These are phyloP conservation scores for Mesodorylaimus sp. DNA, from an alignment of 2,888 invertebrate genomes.

Conservation along the genomic window DNA sequence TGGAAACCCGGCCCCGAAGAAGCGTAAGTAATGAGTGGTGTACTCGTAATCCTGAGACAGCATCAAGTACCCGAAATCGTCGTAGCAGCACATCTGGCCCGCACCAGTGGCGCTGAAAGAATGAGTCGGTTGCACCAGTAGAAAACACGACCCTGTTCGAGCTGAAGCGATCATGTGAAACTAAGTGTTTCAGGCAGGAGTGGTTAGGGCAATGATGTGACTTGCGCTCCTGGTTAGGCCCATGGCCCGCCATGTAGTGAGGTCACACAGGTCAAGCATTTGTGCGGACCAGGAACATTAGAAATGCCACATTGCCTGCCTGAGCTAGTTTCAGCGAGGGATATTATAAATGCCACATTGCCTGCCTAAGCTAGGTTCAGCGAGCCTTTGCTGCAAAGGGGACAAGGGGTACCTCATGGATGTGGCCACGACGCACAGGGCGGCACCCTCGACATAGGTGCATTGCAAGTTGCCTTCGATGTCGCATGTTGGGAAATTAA, in stretches of 20 bases:
- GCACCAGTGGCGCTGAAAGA: constrained; percentile 14
- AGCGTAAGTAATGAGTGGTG: constrained; percentile 36
- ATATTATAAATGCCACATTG: no score
- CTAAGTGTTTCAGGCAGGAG: no score
- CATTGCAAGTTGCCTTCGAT: constrained; percentile 63
- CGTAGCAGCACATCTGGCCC: constrained; percentile 88
- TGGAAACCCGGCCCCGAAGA: constrained; percentile 70
- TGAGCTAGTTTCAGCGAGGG: no score
- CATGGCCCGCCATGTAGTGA: no score
- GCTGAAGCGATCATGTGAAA: background rate
- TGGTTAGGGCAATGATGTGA: no score
- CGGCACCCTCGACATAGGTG: constrained; percentile 62
- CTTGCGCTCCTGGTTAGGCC: no score
- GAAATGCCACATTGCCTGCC: no score
- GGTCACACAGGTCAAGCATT: no score
- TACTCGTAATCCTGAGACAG: constrained; percentile 84
- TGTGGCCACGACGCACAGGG: constrained; percentile 74
- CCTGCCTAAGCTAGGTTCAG: no score
- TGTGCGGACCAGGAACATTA: no score
- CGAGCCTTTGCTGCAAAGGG: no score
- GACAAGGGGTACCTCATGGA: constrained; percentile 79
- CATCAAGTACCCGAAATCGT: constrained; percentile 67
- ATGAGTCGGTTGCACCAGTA: background rate
- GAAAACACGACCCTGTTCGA: background rate
- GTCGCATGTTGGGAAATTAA: constrained; percentile 72